These are phyloP conservation scores for Nymphalis c-album DNA, from an alignment of 2,888 invertebrate species.

Conservation along the genomic window DNA sequence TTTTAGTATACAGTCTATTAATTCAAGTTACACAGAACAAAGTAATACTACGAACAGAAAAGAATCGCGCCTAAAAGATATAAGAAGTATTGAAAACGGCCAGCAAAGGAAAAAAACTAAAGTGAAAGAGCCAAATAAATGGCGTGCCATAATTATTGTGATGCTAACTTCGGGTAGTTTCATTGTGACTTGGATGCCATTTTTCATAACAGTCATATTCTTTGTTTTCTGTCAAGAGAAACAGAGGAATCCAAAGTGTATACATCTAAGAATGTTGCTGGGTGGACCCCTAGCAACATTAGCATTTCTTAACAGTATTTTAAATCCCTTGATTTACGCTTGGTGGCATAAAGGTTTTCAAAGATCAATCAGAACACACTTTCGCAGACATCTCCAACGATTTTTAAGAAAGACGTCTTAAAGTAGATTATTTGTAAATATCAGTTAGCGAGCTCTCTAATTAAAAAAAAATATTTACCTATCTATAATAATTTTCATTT, in stretches of 20 bases:
- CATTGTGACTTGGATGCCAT: constrained; percentile 84
- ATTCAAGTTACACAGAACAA: constrained; percentile 47
- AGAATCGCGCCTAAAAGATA: constrained; percentile 29
- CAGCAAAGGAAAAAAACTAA: constrained; percentile 41
- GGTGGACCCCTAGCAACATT: constrained; percentile 82
- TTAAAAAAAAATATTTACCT: neutral
- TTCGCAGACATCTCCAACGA: constrained; percentile 44
- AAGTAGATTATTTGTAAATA: neutral
- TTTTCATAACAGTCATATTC: constrained; percentile 80
- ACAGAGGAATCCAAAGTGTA: constrained; percentile 69
- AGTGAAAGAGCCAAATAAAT: constrained; percentile 72
- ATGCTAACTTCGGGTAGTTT: constrained; percentile 83
- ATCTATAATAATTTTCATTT: neutral
- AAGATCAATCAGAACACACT: constrained; percentile 64
- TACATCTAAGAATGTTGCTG: constrained; percentile 72
- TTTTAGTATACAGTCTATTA: constrained; percentile 58
- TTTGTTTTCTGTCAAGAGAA: constrained; percentile 79
- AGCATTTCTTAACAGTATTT: constrained; percentile 82
- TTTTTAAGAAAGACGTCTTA: constrained; percentile 26
- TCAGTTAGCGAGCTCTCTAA: constrained; percentile 1
- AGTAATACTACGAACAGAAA: constrained; percentile 43
- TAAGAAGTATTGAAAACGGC: constrained; percentile 18
- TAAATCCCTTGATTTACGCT: constrained; percentile 85
- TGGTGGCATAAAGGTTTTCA: constrained; percentile 87
- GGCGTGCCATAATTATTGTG: constrained; percentile 84